Evolutionary conservation across 2,113 vertebrate genomes (phyloP).

Genomic region (Seriola quinqueradiata): DNA sequence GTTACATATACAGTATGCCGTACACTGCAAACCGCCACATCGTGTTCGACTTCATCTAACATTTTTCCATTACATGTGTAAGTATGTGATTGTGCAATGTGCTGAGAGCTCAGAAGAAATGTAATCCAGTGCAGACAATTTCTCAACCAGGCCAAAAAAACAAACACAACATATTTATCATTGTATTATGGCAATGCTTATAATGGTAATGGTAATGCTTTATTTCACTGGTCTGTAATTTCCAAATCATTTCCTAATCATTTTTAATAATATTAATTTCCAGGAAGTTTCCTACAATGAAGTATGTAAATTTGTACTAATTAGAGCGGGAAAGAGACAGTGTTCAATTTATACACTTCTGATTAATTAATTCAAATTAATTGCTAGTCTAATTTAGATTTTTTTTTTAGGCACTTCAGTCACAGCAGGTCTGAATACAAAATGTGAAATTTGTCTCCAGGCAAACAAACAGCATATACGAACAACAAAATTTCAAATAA

Average conservation of each 20-base stretch:
- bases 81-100: background rate
- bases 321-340: background rate
- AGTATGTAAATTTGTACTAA: background rate
- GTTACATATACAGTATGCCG: background rate
- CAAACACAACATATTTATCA: background rate
- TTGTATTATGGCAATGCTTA: background rate
- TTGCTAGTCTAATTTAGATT: background rate
- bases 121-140: background rate
- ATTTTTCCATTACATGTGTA: background rate
- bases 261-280: background rate
- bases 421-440: background rate
- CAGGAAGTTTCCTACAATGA: background rate
- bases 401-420: background rate
- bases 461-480: conserved; percentile 4
- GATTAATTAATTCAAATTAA: background rate
- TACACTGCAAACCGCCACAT: background rate
- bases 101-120: background rate
- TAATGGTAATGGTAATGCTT: background rate
- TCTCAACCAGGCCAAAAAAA: background rate
- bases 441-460: background rate
- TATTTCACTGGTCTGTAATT: background rate
- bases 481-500: background rate
- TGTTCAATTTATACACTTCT: background rate
- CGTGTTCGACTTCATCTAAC: background rate
- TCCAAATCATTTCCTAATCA: background rate